Percentiles rank a stretch among this genome's conserved stretches.
Conservation (phyloP, 2,113 vertebrate species). For the Thryonomys swinderianus region DNA sequence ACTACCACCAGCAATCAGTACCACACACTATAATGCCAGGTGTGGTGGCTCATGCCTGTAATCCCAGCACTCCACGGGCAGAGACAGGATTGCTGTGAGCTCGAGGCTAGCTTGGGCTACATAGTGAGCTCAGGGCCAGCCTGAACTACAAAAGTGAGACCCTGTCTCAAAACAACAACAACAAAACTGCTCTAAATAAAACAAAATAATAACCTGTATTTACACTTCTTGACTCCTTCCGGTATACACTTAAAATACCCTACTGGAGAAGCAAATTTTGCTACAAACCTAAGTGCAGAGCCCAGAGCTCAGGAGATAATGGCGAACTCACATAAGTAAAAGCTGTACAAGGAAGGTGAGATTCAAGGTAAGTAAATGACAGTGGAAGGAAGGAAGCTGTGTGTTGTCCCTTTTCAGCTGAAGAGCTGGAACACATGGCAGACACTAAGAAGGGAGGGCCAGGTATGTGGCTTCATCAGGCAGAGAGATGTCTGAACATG, state of each 20-base stretch:
- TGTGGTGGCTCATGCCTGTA: too few species aligned
- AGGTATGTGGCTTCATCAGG: fast-evolving
- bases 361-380: not conserved
- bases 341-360: not conserved
- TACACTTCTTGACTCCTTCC: constrained; percentile 4
- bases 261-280: constrained; percentile 3
- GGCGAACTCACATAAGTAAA: not conserved
- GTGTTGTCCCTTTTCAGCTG: not conserved
- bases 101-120: too few species aligned
- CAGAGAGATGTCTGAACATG: not conserved
- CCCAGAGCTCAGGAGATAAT: not conserved
- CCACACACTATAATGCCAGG: too few species aligned
- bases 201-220: not conserved
- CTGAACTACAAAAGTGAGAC: too few species aligned
- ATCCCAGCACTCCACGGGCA: too few species aligned
- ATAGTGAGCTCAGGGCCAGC: too few species aligned
- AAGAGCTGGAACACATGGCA: not conserved
- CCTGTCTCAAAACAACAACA: too few species aligned
- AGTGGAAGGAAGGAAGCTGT: not conserved
- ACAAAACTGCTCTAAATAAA: not conserved
- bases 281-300: not conserved
- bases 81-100: too few species aligned
- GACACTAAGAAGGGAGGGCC: not conserved
- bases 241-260: not conserved
- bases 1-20: too few species aligned